Base-by-base conservation (phyloP, 2,888 invertebrate genomes). In the Agrochola lota region DNA sequence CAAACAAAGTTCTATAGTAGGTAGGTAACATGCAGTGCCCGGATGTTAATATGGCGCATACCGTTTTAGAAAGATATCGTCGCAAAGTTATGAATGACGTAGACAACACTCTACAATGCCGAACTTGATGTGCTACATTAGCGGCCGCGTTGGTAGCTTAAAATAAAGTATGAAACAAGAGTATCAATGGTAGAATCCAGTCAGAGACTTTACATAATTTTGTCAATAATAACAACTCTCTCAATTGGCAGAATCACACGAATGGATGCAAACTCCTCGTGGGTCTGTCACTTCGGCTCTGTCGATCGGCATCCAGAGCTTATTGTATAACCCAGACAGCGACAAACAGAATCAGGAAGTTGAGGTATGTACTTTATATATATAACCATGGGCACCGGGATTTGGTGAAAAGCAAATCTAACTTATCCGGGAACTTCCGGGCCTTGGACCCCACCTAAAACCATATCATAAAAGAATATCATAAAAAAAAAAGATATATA, bases 241-340 rank as follows among this genome's bases (percentile, higher is more conserved):
- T 46, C 35, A 49, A 30, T 71, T 59, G n/a, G 35, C 89, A 96
- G 96, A 96, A 46, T 93, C 95, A 2, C 94, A 93, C 49, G 96
- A 96, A 77, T 96, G 96, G 96, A 94, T 96, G 94, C 69, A 74
- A 40, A 95, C 95, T 6, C 96, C 96, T 0, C 92, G 95, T 2
- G 96, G 94, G 0, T 96, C 96, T 0, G 92, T 96, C 15, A 92
- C 94, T 6, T 96, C 96, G 0, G 92, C 94, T 1, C 92, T 96
- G 89, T 96, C 96, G 0, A 89, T 94, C 5, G 96, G 95, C 1
- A 85, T 95, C 17, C 94, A 94, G 59, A 95, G 94, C 85, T 95
- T 93, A 55, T 86, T 94, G 4, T 92, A 92, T 78, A 95, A 94
- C 71, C 81, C 91, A 8, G 95, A 95, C 12, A 90, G 90, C 3